Evolutionary conservation across 2,888 invertebrate species (phyloP).

Genomic region (Synergus itoensis): DNA sequence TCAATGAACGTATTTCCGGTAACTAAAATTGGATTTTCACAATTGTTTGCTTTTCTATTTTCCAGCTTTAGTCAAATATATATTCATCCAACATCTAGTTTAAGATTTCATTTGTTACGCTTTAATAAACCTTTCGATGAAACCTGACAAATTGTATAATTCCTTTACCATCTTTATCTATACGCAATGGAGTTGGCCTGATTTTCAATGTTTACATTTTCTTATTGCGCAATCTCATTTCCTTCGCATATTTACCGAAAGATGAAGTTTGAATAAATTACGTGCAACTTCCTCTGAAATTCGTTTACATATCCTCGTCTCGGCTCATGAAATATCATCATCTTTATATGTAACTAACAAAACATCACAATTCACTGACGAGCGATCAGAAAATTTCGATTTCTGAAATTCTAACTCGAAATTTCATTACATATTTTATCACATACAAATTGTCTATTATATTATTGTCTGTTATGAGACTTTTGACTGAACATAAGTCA

Average conservation of each 20-base stretch:
- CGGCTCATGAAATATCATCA: background rate
- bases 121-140: background rate
- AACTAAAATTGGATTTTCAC: background rate
- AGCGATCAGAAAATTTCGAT: too few species aligned
- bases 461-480: too few species aligned
- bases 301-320: background rate
- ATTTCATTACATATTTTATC: too few species aligned
- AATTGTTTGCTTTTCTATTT: background rate
- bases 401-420: too few species aligned
- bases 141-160: background rate
- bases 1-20: background rate
- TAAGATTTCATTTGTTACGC: background rate
- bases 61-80: background rate
- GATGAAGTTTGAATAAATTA: background rate
- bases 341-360: background rate
- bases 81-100: too few species aligned
- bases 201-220: conserved; percentile 14
- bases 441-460: too few species aligned
- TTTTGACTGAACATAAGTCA: background rate
- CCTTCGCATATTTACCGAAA: background rate
- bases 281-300: background rate
- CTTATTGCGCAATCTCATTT: background rate
- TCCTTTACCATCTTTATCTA: background rate
- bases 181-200: background rate
- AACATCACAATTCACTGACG: background rate